Evolutionary conservation across 2,113 vertebrate genomes (phyloP).

Genomic region (Pseudorectes ferrugineus): DNA sequence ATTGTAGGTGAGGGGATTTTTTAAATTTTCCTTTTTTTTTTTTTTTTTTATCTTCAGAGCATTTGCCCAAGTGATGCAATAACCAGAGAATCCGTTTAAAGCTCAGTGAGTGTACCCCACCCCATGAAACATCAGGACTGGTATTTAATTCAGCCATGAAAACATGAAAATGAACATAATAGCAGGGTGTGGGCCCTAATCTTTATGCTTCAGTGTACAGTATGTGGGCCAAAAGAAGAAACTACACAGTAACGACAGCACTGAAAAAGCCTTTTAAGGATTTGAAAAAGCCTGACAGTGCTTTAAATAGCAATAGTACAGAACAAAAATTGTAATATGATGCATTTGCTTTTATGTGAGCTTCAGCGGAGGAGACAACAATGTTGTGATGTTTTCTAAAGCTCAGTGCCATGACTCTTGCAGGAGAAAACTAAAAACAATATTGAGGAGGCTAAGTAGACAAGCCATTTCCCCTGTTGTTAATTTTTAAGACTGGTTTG

Average conservation of each 20-base stretch:
- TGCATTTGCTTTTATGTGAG: neutral
- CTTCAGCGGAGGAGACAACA: neutral
- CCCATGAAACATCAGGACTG: neutral
- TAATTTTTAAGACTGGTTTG: conserved; percentile 6
- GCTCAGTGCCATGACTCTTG: neutral
- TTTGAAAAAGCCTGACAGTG: neutral
- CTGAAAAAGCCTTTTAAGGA: conserved; percentile 14
- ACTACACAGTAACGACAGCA: conserved; percentile 16
- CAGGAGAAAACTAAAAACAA: neutral
- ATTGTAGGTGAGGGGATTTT: neutral
- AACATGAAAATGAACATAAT: neutral
- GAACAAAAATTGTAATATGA: neutral
- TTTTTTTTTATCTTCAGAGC: neutral
- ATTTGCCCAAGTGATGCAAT: neutral
- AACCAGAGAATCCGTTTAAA: neutral
- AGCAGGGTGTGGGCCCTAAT: neutral
- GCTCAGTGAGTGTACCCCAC: neutral
- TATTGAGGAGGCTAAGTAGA: neutral
- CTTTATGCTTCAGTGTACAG: neutral
- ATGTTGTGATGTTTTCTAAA: neutral
- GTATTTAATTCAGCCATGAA: neutral
- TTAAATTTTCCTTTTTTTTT: neutral
- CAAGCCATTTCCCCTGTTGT: neutral
- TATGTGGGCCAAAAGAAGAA: conserved; percentile 19
- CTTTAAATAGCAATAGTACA: conserved; percentile 15